Conservation (phyloP, 1,140 invertebrate species). For the Platorchestia sp. region DNA sequence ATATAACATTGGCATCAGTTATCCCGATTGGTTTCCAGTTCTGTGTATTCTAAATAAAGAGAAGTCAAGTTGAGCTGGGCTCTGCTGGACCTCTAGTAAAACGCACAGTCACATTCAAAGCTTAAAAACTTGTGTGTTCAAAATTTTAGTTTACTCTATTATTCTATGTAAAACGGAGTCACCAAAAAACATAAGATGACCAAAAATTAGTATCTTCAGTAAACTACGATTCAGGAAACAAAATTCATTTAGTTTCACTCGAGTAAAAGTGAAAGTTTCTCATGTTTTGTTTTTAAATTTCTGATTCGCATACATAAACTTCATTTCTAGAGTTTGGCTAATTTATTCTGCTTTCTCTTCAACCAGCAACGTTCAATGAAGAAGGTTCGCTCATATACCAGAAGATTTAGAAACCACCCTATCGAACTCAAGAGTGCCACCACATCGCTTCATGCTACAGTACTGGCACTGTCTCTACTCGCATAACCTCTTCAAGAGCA, state of each 20-base stretch:
- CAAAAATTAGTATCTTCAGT: background rate
- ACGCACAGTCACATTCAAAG: background rate
- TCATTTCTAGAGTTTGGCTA: background rate
- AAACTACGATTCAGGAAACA: background rate
- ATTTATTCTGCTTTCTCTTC: background rate
- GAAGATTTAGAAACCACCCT: conserved; percentile 31
- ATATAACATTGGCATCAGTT: background rate
- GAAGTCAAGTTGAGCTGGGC: background rate
- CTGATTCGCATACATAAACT: background rate
- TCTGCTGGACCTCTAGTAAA: background rate
- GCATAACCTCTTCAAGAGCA: background rate
- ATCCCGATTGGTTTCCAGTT: background rate
- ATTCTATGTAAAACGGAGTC: too few relatives aligned
- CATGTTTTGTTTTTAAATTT: background rate
- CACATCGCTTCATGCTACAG: background rate
- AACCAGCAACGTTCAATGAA: conserved; percentile 48
- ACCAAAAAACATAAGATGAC: too few relatives aligned
- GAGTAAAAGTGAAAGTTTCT: background rate
- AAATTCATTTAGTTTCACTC: background rate
- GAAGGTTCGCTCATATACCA: conserved; percentile 45
- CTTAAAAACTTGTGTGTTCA: background rate
- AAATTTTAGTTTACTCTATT: background rate
- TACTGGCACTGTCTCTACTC: background rate
- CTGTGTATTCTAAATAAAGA: background rate
- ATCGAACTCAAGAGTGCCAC: background rate